Evolutionary conservation across 1,140 invertebrate species (phyloP).

Genomic region (Parasteatoda tepidariorum): DNA sequence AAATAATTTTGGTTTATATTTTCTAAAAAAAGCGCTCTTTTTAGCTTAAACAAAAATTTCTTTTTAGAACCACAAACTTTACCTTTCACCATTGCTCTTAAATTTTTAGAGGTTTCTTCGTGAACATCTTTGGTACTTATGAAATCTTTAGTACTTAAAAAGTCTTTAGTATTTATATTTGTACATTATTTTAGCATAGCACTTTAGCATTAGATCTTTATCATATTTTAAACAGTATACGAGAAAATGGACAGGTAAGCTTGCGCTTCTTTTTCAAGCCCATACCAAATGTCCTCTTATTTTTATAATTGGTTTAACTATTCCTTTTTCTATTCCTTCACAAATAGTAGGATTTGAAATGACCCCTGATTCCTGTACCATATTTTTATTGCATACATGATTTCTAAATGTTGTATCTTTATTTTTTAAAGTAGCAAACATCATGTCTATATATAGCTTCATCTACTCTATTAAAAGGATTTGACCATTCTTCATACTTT

Average conservation of each 20-base stretch:
- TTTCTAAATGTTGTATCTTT: slow-evolving; percentile 65
- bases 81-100: neutral
- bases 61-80: neutral
- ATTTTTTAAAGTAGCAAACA: slow-evolving; percentile 68
- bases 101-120: slow-evolving; percentile 43
- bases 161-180: neutral
- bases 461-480: slow-evolving; percentile 63
- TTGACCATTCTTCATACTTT: neutral
- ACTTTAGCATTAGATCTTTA: no score
- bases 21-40: no score
- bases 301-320: slow-evolving; percentile 42
- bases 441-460: slow-evolving; percentile 69
- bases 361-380: slow-evolving; percentile 51
- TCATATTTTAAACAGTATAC: slow-evolving; percentile 44
- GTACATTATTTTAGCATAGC: no score
- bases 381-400: slow-evolving; percentile 66
- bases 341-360: slow-evolving; percentile 22
- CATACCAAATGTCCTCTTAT: slow-evolving; percentile 24
- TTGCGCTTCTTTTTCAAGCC: no score
- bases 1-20: neutral
- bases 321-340: slow-evolving; percentile 2
- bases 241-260: no score
- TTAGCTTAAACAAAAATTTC: neutral
- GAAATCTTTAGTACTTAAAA: neutral
- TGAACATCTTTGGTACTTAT: no score